These are phyloP conservation scores for Drosophila azteca DNA, from an alignment of 1,140 invertebrate species.

Conservation along the genomic window DNA sequence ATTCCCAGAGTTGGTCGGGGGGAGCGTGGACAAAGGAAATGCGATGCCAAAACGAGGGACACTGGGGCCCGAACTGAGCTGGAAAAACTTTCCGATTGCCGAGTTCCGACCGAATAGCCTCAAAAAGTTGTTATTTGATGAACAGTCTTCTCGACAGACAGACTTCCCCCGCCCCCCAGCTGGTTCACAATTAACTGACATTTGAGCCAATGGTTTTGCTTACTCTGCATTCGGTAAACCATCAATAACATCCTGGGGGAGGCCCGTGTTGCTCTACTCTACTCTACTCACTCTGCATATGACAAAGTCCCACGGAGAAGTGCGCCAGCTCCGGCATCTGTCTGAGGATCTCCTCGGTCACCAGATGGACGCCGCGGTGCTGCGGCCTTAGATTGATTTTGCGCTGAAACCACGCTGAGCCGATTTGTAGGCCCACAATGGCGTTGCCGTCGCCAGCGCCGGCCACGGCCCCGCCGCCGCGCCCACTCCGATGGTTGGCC, in stretches of 20 bases:
- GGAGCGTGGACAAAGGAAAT: slow-evolving; percentile 27
- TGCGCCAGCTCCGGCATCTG: slow-evolving; percentile 96
- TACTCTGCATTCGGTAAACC: slow-evolving; percentile 7
- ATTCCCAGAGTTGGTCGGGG: slow-evolving; percentile 1
- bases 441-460: slow-evolving; percentile 85
- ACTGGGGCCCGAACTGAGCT: not conserved
- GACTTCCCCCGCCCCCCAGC: slow-evolving; percentile 2
- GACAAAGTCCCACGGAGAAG: slow-evolving; percentile 96
- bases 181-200: slow-evolving; percentile 42
- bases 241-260: not conserved
- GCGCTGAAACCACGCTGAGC: slow-evolving; percentile 97
- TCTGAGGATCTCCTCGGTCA: slow-evolving; percentile 97
- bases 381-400: slow-evolving; percentile 97
- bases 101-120: not conserved
- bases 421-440: slow-evolving; percentile 89
- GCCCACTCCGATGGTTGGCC: slow-evolving; percentile 84
- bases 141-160: too few species aligned
- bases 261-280: not conserved
- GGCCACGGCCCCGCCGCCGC: slow-evolving; percentile 85
- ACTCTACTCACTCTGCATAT: slow-evolving; percentile 94
- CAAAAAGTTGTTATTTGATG: not conserved
- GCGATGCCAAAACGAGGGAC: slow-evolving; percentile 15
- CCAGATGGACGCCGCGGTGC: slow-evolving; percentile 96
- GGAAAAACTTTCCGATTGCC: slow-evolving; percentile 9
- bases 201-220: slow-evolving; percentile 1